phyloP scores from a whole-genome alignment of 2,888 invertebrate genomes.

The Aleiodes alternator region DNA sequence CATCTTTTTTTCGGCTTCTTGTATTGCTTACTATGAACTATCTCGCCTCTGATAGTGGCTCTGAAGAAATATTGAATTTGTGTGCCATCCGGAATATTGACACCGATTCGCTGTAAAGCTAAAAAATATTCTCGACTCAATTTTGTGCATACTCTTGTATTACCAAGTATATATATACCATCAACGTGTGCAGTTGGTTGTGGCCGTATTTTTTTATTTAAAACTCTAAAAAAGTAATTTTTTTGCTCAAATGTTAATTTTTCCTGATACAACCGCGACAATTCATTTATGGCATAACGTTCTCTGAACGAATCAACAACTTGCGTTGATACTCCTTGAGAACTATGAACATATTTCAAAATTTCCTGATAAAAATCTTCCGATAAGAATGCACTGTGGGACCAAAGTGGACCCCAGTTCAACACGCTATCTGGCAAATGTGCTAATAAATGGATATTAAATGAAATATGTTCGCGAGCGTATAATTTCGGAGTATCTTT shows the following conservation, averaged over 20 bases:
- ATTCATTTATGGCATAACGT: constrained; percentile 38
- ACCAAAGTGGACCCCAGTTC: not conserved
- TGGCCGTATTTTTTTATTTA: too few species aligned
- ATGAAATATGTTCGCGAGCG: constrained; percentile 2
- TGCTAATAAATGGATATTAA: not conserved
- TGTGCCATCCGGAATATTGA: too few species aligned
- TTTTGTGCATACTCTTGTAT: too few species aligned
- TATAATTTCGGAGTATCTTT: not conserved
- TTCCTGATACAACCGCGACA: not conserved
- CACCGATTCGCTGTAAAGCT: too few species aligned
- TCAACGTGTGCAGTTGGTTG: too few species aligned
- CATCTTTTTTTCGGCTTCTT: too few species aligned
- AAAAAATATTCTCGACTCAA: too few species aligned
- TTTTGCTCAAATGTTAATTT: not conserved
- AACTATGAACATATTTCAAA: not conserved
- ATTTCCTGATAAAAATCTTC: not conserved
- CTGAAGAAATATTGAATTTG: too few species aligned
- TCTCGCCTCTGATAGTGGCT: too few species aligned
- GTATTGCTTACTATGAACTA: too few species aligned
- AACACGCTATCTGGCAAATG: constrained; percentile 5
- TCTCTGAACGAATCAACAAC: not conserved
- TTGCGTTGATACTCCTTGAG: not conserved
- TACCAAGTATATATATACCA: too few species aligned
- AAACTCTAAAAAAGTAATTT: too few species aligned
- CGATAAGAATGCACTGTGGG: not conserved